A percentile compares a stretch with the other conserved stretches of the same genome.
These are phyloP conservation scores for Enteromius viviparus DNA, from an alignment of 2,797 vertebrate species.

Conservation along the genomic window DNA sequence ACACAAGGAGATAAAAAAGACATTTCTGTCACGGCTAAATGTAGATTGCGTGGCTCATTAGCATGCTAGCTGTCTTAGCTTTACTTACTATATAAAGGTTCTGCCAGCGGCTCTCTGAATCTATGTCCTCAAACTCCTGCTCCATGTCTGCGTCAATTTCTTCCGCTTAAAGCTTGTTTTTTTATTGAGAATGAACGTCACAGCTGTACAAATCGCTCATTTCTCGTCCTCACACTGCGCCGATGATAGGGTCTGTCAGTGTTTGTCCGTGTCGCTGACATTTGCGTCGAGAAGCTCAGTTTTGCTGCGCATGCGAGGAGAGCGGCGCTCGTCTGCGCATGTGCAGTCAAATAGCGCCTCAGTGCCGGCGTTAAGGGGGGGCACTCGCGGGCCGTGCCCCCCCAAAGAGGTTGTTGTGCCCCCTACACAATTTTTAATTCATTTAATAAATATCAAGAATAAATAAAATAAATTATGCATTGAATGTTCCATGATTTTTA, in stretches of 20 bases:
- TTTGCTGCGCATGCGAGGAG: background rate
- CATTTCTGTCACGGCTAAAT: background rate
- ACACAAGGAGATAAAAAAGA: background rate
- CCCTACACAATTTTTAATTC: too few relatives aligned
- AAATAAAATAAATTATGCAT: too few relatives aligned
- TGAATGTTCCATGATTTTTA: too few relatives aligned
- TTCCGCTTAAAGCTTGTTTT: constrained; percentile 27
- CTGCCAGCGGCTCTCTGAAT: constrained; percentile 89
- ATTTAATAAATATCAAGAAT: too few relatives aligned
- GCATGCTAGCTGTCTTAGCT: constrained; percentile 18
- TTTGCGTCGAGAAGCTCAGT: constrained; percentile 27
- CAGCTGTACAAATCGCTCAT: constrained; percentile 28
- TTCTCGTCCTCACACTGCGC: constrained; percentile 13
- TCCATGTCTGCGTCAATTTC: constrained; percentile 73
- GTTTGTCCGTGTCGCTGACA: constrained; percentile 48
- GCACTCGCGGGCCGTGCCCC: too few relatives aligned
- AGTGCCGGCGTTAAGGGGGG: too few relatives aligned
- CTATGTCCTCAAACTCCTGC: constrained; percentile 86
- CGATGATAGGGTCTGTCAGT: constrained; percentile 27
- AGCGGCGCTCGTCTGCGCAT: constrained; percentile 29
- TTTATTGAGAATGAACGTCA: constrained; percentile 6
- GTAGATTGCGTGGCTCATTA: constrained; percentile 26
- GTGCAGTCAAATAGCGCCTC: constrained; percentile 34
- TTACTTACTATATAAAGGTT: constrained; percentile 85
- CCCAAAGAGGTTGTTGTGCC: too few relatives aligned